Evolutionary conservation across 2,113 vertebrate species (phyloP).

Genomic region (Ariopsis seemanni): DNA sequence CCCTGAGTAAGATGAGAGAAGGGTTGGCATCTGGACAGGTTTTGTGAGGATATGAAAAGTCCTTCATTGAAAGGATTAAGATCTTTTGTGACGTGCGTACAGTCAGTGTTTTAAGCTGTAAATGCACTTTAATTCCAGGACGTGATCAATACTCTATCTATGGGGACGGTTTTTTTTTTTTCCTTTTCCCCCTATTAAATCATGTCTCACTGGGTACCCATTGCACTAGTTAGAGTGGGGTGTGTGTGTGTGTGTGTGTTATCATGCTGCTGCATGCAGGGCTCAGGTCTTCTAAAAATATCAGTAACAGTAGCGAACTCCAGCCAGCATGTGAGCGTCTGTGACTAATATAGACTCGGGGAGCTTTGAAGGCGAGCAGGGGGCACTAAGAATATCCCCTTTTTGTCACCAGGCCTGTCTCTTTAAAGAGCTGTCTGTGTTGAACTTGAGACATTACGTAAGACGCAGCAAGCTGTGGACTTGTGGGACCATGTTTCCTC

Average conservation of each 20-base stretch:
- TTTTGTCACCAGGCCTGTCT: slow-evolving; percentile 74
- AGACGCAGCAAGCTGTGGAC: slow-evolving; percentile 66
- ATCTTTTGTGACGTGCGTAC: not conserved
- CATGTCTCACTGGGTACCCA: not conserved
- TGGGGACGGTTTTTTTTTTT: not conserved
- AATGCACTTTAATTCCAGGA: not conserved
- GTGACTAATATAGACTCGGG: slow-evolving; percentile 72
- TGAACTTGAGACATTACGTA: slow-evolving; percentile 78
- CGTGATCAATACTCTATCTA: not conserved
- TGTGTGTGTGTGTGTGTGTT: not conserved
- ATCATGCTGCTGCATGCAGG: too few relatives aligned
- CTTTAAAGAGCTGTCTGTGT: slow-evolving; percentile 78
- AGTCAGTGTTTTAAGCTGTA: not conserved
- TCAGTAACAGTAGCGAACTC: slow-evolving; percentile 65
- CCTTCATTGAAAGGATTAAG: not conserved
- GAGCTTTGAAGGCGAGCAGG: slow-evolving; percentile 73
- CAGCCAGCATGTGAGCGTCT: slow-evolving; percentile 68
- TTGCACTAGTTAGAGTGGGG: not conserved
- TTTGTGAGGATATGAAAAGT: not conserved
- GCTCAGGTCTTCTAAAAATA: slow-evolving; percentile 74
- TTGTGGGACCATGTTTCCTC: slow-evolving; percentile 56
- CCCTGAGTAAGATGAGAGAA: slow-evolving; percentile 3
- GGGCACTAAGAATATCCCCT: slow-evolving; percentile 77
- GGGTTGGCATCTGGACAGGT: not conserved
- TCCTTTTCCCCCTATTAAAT: not conserved